Percentiles rank a stretch among this genome's conserved stretches.
Evolutionary conservation across 2,888 invertebrate genomes (phyloP).

Genomic region (Melipona beecheii): DNA sequence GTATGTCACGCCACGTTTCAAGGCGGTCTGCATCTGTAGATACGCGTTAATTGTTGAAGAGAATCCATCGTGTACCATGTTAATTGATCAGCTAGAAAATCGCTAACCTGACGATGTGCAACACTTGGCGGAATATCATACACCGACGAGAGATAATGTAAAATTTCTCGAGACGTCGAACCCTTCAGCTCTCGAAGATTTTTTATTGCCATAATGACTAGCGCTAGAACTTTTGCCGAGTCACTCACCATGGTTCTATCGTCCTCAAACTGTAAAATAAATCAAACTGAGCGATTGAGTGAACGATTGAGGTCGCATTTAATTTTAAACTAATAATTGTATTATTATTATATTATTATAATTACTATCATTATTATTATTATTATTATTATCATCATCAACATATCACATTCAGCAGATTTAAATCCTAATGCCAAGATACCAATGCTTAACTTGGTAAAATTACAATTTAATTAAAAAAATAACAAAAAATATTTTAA

Average conservation of each 20-base stretch:
- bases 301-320: too few relatives aligned
- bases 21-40: conserved; percentile 68
- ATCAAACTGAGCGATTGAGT: neutral
- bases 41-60: too few relatives aligned
- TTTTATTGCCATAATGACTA: conserved; percentile 74
- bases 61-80: too few relatives aligned
- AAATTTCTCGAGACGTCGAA: conserved; percentile 71
- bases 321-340: too few relatives aligned
- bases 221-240: conserved; percentile 60
- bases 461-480: too few relatives aligned
- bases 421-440: too few relatives aligned
- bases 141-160: conserved; percentile 70
- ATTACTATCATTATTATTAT: too few relatives aligned
- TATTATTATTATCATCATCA: too few relatives aligned
- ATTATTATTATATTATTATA: too few relatives aligned
- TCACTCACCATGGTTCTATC: conserved; percentile 43
- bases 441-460: too few relatives aligned
- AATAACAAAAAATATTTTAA: too few relatives aligned
- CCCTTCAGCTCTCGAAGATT: conserved; percentile 72
- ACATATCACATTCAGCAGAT: too few relatives aligned
- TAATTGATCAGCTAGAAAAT: neutral
- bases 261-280: neutral
- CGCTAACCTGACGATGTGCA: conserved; percentile 74
- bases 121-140: conserved; percentile 61
- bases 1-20: conserved; percentile 74